Evolutionary conservation across 2,113 vertebrate species (phyloP).

Genomic region (Neofelis nebulosa): DNA sequence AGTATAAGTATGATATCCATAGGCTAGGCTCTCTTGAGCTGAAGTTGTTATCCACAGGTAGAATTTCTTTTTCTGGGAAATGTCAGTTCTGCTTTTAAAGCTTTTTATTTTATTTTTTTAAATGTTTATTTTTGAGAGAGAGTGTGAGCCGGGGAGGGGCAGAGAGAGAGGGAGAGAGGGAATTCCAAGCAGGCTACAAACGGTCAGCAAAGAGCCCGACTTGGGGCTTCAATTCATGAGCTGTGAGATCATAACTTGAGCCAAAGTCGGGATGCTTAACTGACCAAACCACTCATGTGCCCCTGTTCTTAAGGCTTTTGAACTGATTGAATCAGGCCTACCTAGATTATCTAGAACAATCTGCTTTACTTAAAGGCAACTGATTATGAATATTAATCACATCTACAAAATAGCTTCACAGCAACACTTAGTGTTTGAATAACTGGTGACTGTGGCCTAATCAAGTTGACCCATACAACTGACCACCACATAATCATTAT

Average conservation of each 20-base stretch:
- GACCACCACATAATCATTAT: background rate
- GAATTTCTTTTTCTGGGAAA: conserved; percentile 15
- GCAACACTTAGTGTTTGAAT: background rate
- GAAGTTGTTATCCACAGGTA: background rate
- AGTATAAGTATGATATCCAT: background rate
- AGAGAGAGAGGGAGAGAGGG: too few relatives aligned
- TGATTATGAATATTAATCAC: background rate
- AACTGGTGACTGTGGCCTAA: background rate
- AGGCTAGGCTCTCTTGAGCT: background rate
- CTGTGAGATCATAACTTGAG: too few relatives aligned
- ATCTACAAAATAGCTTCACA: background rate
- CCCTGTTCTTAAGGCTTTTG: background rate
- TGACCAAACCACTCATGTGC: too few relatives aligned
- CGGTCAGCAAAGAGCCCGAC: too few relatives aligned
- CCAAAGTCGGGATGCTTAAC: too few relatives aligned
- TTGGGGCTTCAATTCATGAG: too few relatives aligned
- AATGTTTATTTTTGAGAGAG: too few relatives aligned
- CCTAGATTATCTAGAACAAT: background rate
- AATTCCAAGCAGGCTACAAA: too few relatives aligned
- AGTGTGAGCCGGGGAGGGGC: too few relatives aligned
- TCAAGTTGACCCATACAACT: background rate
- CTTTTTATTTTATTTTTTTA: background rate
- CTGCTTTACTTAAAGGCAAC: background rate
- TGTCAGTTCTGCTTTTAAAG: background rate
- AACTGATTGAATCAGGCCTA: background rate